Conservation (phyloP, 2,888 invertebrate genomes). For the Meliscaeva auricollis region DNA sequence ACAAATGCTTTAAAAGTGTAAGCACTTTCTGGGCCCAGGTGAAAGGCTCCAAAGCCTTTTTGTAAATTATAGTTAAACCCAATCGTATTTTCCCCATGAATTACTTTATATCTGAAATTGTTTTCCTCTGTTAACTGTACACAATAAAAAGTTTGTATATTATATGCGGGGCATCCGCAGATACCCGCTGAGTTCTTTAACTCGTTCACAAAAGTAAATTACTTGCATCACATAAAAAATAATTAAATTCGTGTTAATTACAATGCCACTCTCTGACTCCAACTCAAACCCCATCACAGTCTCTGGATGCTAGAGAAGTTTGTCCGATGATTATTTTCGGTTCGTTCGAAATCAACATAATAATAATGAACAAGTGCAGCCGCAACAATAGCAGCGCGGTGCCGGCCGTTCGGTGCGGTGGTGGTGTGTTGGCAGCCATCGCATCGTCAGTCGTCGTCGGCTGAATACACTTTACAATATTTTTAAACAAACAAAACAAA, state of each 20-base stretch:
- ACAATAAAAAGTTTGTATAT: not conserved
- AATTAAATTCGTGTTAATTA: constrained; percentile 75
- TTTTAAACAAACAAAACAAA: constrained; percentile 11
- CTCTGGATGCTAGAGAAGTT: constrained; percentile 22
- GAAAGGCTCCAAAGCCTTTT: constrained; percentile 22
- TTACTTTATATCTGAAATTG: constrained; percentile 35
- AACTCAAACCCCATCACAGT: not conserved
- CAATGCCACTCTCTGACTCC: constrained; percentile 45
- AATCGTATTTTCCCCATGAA: constrained; percentile 38
- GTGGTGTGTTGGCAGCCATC: too few relatives aligned
- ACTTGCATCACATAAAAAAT: constrained; percentile 66
- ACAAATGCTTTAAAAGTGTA: not conserved
- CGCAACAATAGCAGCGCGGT: constrained; percentile 63
- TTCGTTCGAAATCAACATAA: constrained; percentile 72
- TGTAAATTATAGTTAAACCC: constrained; percentile 3
- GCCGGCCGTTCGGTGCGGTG: too few relatives aligned
- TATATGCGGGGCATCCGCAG: not conserved
- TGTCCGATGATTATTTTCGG: constrained; percentile 66
- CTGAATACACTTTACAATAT: constrained; percentile 54
- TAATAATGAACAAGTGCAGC: constrained; percentile 74
- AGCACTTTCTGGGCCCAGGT: not conserved
- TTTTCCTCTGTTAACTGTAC: constrained; percentile 21
- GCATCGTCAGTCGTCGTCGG: constrained; percentile 1
- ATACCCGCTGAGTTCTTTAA: constrained; percentile 19
- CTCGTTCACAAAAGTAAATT: constrained; percentile 59